Conservation (phyloP, 2,797 vertebrate species). For the Protosalanx chinensis region DNA sequence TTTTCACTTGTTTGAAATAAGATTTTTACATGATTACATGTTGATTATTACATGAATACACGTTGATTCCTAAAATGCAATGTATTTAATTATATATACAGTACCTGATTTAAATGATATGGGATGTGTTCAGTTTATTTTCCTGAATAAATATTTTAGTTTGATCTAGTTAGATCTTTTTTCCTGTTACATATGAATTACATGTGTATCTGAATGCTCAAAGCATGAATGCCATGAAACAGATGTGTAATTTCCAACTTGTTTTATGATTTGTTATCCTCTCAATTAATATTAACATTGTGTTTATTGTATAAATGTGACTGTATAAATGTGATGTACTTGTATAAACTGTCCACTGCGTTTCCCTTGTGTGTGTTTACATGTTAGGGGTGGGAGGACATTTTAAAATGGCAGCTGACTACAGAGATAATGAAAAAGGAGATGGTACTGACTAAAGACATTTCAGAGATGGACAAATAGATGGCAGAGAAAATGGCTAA, state of each 20-base stretch:
- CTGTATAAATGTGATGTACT: no score
- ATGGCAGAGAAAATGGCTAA: no score
- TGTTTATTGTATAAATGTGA: not conserved
- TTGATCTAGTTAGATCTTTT: slow-evolving; percentile 4
- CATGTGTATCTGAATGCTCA: slow-evolving; percentile 63
- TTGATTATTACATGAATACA: not conserved
- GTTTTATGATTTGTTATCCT: not conserved
- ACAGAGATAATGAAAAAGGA: no score
- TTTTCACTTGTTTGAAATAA: slow-evolving; percentile 1
- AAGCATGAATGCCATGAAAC: slow-evolving; percentile 53
- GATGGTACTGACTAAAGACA: no score
- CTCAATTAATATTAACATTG: not conserved
- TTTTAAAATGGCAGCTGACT: no score
- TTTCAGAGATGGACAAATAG: no score
- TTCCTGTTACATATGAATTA: slow-evolving; percentile 41
- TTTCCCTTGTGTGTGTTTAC: not conserved
- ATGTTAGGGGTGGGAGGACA: not conserved
- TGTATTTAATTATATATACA: slow-evolving; percentile 18
- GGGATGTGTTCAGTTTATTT: slow-evolving; percentile 25
- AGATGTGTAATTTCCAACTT: not conserved
- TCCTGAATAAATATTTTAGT: not conserved
- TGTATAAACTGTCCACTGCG: no score
- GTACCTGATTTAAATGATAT: slow-evolving; percentile 23
- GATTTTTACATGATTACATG: slow-evolving; percentile 1
- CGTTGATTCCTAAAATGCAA: slow-evolving; percentile 1